Evolutionary conservation across 2,797 vertebrate genomes (phyloP).

Genomic region (Okamejei kenojei): DNA sequence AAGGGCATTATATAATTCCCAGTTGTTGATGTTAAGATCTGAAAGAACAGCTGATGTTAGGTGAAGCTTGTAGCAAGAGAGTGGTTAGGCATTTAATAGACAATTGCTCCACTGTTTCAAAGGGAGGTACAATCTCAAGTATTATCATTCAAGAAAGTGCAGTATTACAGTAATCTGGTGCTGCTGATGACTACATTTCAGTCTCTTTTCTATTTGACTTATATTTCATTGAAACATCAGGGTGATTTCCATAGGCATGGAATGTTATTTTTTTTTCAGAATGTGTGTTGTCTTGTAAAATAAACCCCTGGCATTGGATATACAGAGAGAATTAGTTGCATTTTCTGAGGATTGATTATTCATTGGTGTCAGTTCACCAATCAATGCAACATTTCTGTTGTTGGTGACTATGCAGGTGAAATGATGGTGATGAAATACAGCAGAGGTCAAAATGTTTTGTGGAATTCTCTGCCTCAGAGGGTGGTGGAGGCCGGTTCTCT

Average conservation of each 20-base stretch:
- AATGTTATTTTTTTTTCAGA: background rate
- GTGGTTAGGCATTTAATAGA: background rate
- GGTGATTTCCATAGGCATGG: background rate
- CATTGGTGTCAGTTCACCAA: background rate
- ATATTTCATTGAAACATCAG: background rate
- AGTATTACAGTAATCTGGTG: background rate
- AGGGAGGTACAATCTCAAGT: background rate
- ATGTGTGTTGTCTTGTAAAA: background rate
- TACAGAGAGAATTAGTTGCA: background rate
- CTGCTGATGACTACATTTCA: background rate
- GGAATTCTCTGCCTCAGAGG: too few species aligned
- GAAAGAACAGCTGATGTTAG: background rate
- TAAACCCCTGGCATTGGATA: background rate
- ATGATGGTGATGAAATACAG: background rate
- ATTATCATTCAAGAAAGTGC: background rate
- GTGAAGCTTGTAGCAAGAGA: background rate
- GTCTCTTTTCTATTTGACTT: background rate
- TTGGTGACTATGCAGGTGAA: background rate
- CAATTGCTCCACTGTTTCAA: conserved; percentile 11
- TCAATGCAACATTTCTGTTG: background rate
- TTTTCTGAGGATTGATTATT: background rate
- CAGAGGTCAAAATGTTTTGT: background rate
- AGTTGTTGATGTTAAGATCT: conserved; percentile 3
- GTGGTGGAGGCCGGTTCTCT: too few species aligned
- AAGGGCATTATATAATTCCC: background rate